Evolutionary conservation across 2,888 invertebrate genomes (phyloP).

Genomic region (Ormyrus pomaceus): DNA sequence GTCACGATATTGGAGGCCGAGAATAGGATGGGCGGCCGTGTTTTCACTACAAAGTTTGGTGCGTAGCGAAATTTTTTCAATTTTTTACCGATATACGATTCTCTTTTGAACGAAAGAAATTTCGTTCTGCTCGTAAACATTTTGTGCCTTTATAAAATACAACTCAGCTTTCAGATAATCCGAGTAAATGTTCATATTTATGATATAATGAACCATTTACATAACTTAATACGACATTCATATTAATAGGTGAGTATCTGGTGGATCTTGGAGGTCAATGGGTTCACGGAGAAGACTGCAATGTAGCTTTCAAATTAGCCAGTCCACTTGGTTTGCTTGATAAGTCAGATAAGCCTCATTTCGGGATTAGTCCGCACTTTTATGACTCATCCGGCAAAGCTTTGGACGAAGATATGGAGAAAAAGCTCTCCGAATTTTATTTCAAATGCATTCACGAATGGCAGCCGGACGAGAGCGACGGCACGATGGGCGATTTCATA

Average conservation of each 20-base stretch:
- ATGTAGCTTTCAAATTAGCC: slow-evolving; percentile 64
- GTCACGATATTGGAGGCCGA: slow-evolving; percentile 76
- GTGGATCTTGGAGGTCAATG: slow-evolving; percentile 68
- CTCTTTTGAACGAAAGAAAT: too few relatives aligned
- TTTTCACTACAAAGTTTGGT: slow-evolving; percentile 74
- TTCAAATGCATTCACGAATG: background rate
- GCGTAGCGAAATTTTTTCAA: slow-evolving; percentile 49
- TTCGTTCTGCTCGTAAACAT: too few relatives aligned
- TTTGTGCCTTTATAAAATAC: too few relatives aligned
- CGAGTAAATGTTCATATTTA: too few relatives aligned
- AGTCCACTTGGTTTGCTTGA: slow-evolving; percentile 62
- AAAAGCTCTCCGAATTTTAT: slow-evolving; percentile 8
- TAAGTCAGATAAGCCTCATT: slow-evolving; percentile 6
- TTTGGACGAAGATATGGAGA: background rate
- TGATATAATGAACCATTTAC: too few relatives aligned
- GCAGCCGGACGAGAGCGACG: background rate
- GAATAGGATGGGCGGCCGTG: slow-evolving; percentile 76
- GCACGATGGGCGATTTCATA: slow-evolving; percentile 25
- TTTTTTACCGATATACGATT: too few relatives aligned
- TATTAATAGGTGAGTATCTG: background rate
- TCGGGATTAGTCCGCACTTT: background rate
- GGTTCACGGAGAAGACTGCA: slow-evolving; percentile 66
- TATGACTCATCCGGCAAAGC: slow-evolving; percentile 23
- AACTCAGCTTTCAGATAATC: too few relatives aligned
- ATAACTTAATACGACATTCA: too few relatives aligned